These are phyloP conservation scores for Coreoperca whiteheadi DNA, from an alignment of 2,113 vertebrate species.

Conservation along the genomic window DNA sequence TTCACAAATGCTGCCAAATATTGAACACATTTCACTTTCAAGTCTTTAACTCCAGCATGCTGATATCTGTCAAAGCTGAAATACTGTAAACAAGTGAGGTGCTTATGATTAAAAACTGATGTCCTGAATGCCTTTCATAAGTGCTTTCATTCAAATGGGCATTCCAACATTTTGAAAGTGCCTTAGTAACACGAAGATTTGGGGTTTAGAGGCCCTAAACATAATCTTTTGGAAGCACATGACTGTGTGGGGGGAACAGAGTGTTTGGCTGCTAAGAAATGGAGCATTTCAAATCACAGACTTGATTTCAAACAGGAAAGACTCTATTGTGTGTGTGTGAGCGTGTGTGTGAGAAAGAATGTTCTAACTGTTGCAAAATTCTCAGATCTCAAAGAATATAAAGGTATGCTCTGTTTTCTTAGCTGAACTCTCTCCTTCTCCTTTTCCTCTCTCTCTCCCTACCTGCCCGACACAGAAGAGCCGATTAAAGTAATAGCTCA, in stretches of 20 bases:
- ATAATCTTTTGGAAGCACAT: constrained; percentile 62
- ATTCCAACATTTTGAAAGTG: constrained; percentile 9
- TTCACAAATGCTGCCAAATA: neutral
- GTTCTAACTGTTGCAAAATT: constrained; percentile 48
- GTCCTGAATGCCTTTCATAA: constrained; percentile 33
- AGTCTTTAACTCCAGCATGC: neutral
- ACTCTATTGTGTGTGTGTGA: constrained; percentile 19
- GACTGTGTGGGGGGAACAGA: constrained; percentile 41
- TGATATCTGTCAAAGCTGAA: constrained; percentile 7
- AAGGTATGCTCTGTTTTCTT: constrained; percentile 64
- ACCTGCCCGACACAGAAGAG: constrained; percentile 43
- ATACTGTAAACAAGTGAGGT: neutral
- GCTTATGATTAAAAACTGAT: constrained; percentile 38
- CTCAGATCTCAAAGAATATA: constrained; percentile 63
- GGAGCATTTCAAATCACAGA: constrained; percentile 59
- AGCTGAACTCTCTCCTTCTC: constrained; percentile 15
- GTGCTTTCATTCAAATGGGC: constrained; percentile 25
- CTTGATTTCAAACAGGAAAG: constrained; percentile 68
- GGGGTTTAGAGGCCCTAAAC: constrained; percentile 28
- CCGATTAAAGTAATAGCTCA: constrained; percentile 70
- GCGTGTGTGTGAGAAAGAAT: constrained; percentile 3
- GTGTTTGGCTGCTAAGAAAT: constrained; percentile 59
- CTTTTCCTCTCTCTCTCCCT: neutral
- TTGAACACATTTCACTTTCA: neutral
- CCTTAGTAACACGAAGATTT: constrained; percentile 39